Percentiles rank a stretch among this genome's conserved stretches.
These are phyloP conservation scores for Malurus elegans DNA, from an alignment of 2,113 vertebrate genomes.

Conservation along the genomic window DNA sequence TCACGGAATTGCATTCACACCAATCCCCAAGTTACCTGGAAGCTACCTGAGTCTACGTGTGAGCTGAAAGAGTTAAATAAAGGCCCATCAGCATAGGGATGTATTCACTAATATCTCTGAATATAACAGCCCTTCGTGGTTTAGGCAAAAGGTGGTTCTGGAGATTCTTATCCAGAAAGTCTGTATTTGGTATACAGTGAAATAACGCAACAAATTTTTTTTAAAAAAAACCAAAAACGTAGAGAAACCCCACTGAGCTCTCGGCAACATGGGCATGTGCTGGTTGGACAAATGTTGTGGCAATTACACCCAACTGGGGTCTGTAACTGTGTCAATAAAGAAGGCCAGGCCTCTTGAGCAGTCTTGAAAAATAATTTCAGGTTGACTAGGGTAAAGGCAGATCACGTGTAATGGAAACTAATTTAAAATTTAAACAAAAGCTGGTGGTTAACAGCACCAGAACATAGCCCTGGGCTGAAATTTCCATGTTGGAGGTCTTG, in stretches of 20 bases:
- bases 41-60: too few relatives aligned
- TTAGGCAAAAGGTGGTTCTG: background rate
- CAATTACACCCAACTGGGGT: rapidly evolving
- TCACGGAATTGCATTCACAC: rapidly evolving
- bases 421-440: background rate
- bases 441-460: background rate
- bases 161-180: background rate
- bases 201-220: background rate
- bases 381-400: background rate
- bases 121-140: rapidly evolving
- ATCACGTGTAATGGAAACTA: background rate
- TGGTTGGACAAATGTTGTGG: rapidly evolving
- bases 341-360: rapidly evolving
- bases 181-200: rapidly evolving
- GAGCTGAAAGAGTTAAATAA: background rate
- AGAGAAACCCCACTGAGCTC: rapidly evolving
- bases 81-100: rapidly evolving
- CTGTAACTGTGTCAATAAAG: rapidly evolving
- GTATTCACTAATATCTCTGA: rapidly evolving
- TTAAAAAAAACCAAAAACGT: rapidly evolving
- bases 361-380: background rate
- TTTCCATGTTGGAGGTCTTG: background rate
- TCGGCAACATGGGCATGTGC: rapidly evolving
- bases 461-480: background rate
- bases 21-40: rapidly evolving